Conservation (phyloP, 2,797 vertebrate genomes). For the Sus cebifrons region DNA sequence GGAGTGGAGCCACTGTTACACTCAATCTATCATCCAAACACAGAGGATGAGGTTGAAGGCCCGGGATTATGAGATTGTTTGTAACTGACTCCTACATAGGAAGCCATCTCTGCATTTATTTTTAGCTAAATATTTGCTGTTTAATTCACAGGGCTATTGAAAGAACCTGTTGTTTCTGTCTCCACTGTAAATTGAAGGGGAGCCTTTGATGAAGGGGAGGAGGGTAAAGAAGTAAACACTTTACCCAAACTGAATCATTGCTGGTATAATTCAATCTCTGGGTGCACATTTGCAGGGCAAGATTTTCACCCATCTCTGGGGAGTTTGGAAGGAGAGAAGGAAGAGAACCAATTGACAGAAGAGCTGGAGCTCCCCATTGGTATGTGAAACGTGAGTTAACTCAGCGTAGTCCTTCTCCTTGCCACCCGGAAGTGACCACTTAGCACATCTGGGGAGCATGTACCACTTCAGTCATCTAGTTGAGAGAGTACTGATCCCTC, state of each 20-base stretch:
- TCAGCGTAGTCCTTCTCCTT: neutral
- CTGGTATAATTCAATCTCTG: conserved; percentile 58
- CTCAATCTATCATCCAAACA: neutral
- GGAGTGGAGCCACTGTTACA: neutral
- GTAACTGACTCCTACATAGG: neutral
- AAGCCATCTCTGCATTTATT: conserved; percentile 58
- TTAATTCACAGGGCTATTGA: conserved; percentile 55
- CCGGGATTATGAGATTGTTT: conserved; percentile 33
- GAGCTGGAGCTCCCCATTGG: neutral
- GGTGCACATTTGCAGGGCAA: neutral
- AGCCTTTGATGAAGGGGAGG: neutral
- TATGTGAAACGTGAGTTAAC: conserved; percentile 30
- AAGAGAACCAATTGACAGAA: neutral
- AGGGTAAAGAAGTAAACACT: conserved; percentile 48
- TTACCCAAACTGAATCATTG: conserved; percentile 19
- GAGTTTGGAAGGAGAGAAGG: neutral
- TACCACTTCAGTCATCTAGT: neutral
- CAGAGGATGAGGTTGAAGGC: neutral
- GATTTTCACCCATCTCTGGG: neutral
- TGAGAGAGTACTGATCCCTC: neutral
- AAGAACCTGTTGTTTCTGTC: conserved; percentile 55
- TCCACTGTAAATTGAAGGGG: conserved; percentile 43
- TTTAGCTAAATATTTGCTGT: conserved; percentile 61
- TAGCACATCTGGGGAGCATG: neutral
- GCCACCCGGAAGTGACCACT: neutral